These are phyloP conservation scores for Oncorhynchus nerka DNA, from an alignment of 2,113 vertebrate genomes.

Conservation along the genomic window DNA sequence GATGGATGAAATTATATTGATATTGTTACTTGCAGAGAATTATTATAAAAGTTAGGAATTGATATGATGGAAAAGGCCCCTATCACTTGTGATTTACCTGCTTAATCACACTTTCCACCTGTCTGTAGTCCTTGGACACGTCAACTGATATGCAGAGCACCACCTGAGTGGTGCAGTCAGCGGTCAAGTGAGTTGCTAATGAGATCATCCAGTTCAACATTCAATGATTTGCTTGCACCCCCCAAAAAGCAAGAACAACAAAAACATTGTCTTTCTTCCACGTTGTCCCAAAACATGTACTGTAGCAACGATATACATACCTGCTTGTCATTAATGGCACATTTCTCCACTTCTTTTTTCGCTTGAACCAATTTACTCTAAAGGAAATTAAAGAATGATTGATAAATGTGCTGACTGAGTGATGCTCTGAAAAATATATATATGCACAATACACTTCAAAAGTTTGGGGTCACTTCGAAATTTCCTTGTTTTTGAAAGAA, in stretches of 20 bases:
- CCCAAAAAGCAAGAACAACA: too few species aligned
- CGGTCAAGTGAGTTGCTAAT: background rate
- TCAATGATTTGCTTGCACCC: background rate
- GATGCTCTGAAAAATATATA: background rate
- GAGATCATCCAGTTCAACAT: background rate
- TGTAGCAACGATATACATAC: conserved; percentile 75
- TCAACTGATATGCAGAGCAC: conserved; percentile 96
- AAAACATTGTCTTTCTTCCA: background rate
- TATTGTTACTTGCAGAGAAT: too few species aligned
- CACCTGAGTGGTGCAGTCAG: conserved; percentile 74
- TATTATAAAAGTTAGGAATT: too few species aligned
- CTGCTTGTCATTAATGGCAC: conserved; percentile 94
- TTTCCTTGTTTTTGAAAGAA: too few species aligned
- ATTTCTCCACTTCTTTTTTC: conserved; percentile 94
- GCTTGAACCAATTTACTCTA: conserved; percentile 91
- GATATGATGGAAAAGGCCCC: too few species aligned
- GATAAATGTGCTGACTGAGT: background rate
- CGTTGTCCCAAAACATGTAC: background rate
- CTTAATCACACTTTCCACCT: conserved; percentile 94
- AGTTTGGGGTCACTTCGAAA: too few species aligned
- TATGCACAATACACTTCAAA: too few species aligned
- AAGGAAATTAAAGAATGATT: conserved; percentile 8
- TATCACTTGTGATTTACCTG: conserved; percentile 75
- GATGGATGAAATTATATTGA: too few species aligned
- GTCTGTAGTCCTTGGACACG: conserved; percentile 89